Evolutionary conservation across 1,140 invertebrate genomes (phyloP).

Genomic region (Patella vulgata): DNA sequence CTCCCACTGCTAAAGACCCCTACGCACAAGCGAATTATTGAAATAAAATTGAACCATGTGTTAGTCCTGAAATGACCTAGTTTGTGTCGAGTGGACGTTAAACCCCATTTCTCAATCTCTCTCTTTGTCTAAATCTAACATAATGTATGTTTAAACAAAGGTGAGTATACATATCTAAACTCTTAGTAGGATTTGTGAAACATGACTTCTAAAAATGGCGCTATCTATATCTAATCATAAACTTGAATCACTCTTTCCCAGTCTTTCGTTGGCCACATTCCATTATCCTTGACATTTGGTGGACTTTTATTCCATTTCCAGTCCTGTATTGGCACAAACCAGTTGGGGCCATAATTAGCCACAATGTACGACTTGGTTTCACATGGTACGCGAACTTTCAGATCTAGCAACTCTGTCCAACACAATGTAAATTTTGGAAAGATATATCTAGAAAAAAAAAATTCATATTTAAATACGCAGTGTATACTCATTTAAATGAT

Average conservation of each 20-base stretch:
- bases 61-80: too few species aligned
- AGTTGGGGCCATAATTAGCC: slow-evolving; percentile 72
- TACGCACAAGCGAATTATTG: too few species aligned
- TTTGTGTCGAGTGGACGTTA: too few species aligned
- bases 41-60: too few species aligned
- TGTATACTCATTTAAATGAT: background rate
- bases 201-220: too few species aligned
- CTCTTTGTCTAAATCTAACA: too few species aligned
- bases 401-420: slow-evolving; percentile 72
- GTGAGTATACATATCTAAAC: too few species aligned
- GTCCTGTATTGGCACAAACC: slow-evolving; percentile 68
- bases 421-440: slow-evolving; percentile 72
- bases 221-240: slow-evolving; percentile 51
- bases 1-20: too few species aligned
- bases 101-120: too few species aligned
- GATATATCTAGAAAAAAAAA: slow-evolving; percentile 67
- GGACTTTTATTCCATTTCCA: slow-evolving; percentile 75
- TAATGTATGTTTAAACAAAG: too few species aligned
- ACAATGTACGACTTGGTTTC: slow-evolving; percentile 70
- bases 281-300: slow-evolving; percentile 71
- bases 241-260: slow-evolving; percentile 71
- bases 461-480: too few species aligned
- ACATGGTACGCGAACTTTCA: slow-evolving; percentile 72
- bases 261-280: slow-evolving; percentile 70
- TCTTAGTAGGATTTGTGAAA: too few species aligned